These are phyloP conservation scores for Drosophila nigritarsus DNA, from an alignment of 2,888 invertebrate genomes.

Conservation along the genomic window DNA sequence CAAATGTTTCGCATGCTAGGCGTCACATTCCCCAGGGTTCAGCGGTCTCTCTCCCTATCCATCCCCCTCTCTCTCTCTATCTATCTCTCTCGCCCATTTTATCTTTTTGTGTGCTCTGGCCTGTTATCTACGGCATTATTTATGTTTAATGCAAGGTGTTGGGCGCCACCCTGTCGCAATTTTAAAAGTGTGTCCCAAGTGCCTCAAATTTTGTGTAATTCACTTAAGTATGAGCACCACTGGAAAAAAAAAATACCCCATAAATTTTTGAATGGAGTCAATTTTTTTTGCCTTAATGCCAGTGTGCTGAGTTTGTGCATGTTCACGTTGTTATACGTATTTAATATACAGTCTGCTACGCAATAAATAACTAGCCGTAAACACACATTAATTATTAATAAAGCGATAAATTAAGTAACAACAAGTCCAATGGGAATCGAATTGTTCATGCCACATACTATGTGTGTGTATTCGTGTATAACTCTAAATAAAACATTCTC, in stretches of 20 bases:
- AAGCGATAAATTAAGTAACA: conserved; percentile 28
- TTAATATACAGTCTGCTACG: background rate
- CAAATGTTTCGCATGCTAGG: conserved; percentile 37
- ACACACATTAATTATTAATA: conserved; percentile 50
- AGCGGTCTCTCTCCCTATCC: background rate
- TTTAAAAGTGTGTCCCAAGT: conserved; percentile 60
- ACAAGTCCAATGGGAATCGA: conserved; percentile 2
- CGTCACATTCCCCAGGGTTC: conserved; percentile 28
- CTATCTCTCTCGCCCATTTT: background rate
- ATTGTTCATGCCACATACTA: background rate
- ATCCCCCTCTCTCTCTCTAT: background rate
- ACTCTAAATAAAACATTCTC: background rate
- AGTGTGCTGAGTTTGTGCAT: conserved; percentile 4
- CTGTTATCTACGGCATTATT: conserved; percentile 61
- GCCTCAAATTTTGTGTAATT: conserved; percentile 31
- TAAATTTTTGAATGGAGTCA: conserved; percentile 30
- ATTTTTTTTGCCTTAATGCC: conserved; percentile 19
- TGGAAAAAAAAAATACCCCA: conserved; percentile 4
- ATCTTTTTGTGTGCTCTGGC: conserved; percentile 1
- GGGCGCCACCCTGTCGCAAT: conserved; percentile 28
- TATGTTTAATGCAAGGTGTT: conserved; percentile 60
- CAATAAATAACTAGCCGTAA: conserved; percentile 31
- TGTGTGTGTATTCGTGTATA: background rate
- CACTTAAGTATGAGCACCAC: conserved; percentile 18
- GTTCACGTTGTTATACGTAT: background rate